Percentiles rank a stretch among this genome's conserved stretches.
phyloP scores from a whole-genome alignment of 2,888 invertebrate genomes.

The Loripinus fragilis region DNA sequence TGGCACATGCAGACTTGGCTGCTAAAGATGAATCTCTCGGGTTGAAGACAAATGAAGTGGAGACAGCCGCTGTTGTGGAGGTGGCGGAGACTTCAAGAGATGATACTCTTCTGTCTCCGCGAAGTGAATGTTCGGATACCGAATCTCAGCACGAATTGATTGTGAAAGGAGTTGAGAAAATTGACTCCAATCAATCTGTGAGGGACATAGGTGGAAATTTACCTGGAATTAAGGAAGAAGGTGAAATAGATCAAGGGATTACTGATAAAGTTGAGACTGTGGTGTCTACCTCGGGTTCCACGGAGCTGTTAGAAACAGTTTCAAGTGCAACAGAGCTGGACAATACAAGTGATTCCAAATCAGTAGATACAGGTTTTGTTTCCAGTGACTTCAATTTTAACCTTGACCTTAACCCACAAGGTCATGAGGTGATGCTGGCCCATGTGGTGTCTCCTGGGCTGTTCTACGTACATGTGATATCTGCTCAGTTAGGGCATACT shows the following conservation, averaged over 20 bases:
- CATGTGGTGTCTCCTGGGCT: constrained; percentile 72
- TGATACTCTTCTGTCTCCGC: constrained; percentile 20
- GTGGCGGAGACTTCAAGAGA: background rate
- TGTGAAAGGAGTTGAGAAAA: background rate
- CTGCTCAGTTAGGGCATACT: constrained; percentile 57
- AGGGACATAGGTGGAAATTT: background rate
- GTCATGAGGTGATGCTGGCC: constrained; percentile 71
- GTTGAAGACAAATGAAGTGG: background rate
- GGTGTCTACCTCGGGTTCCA: background rate
- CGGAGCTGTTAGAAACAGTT: background rate
- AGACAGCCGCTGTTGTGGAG: background rate
- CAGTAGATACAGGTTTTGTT: constrained; percentile 16
- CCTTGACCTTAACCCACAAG: constrained; percentile 50
- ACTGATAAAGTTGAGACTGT: constrained; percentile 1
- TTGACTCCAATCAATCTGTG: background rate
- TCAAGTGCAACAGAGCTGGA: constrained; percentile 8
- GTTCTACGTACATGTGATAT: constrained; percentile 76
- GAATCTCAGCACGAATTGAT: constrained; percentile 28
- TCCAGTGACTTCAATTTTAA: constrained; percentile 19
- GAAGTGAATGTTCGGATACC: constrained; percentile 35
- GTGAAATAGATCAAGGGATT: background rate
- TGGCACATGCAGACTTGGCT: background rate
- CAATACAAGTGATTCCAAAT: background rate
- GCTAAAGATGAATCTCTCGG: background rate
- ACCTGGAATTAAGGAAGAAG: constrained; percentile 8